Base-by-base conservation (phyloP, 1,140 invertebrate genomes). In the Sinonovacula constricta region DNA sequence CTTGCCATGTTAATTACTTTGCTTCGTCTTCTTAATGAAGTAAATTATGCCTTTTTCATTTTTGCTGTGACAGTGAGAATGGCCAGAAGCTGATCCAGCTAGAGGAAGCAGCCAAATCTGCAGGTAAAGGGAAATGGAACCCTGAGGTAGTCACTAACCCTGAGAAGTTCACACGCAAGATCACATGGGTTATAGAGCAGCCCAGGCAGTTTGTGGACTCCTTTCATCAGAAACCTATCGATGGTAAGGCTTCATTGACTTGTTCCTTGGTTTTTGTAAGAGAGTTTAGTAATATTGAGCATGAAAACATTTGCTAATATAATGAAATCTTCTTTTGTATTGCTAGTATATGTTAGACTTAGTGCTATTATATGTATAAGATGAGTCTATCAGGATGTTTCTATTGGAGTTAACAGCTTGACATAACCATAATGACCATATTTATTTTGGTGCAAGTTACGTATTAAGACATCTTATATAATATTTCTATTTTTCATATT, bases 21-120 rank as follows among this genome's bases (percentile, higher is more conserved):
- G n/a, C n/a, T 10, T 49, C n/a, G 10, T 12, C n/a, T 49, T 49
- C 45, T 12, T 49, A 12, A n/a, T 15, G 4, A 54, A 26, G 4
- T 15, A 22, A 15, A 26, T 22, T 5, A 54, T 15, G 26, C 15
- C 4, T 4, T 54, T 4, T n/a, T n/a, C n/a, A 76, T 60, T 14
- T 57, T n/a, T n/a, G n/a, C n/a, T n/a, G n/a, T 72, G 85, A 5
- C 81, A 91, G 90, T 85, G 86, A 86, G 62, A 81, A 79, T 93
- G 78, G 93, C 34, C 90, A 92, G 75, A 88, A 92, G 51, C 91
- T 99, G 4, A 92, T 95, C 15, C 96, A 97, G 85, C 89, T 98
- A n/a, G 97, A 99, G 92, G 96, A 98, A 77, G 91, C 93, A 36
- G 98, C 98, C 0, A 98, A 97, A 90, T 87, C 94, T 53, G 95